phyloP scores from a whole-genome alignment of 2,113 vertebrate genomes.

The Xiphophorus maculatus region DNA sequence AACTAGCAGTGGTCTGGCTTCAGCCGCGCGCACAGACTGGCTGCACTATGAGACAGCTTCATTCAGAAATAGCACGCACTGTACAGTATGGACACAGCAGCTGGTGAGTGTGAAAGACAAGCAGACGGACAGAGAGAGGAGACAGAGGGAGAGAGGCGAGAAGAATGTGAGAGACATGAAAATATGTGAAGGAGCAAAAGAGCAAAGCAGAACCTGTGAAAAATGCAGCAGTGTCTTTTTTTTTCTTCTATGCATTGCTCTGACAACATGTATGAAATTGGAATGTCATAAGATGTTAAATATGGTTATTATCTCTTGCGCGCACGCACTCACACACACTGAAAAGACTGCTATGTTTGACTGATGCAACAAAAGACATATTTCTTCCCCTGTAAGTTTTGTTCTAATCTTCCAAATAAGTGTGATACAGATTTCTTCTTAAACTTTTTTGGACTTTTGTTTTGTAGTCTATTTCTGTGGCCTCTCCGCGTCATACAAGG shows the following conservation, averaged over 20 bases:
- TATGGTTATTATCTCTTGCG: slow-evolving; percentile 76
- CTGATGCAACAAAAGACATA: slow-evolving; percentile 40
- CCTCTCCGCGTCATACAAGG: slow-evolving; percentile 68
- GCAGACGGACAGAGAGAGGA: slow-evolving; percentile 76
- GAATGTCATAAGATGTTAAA: slow-evolving; percentile 77
- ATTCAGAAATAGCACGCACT: slow-evolving; percentile 80
- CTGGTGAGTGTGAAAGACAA: slow-evolving; percentile 79
- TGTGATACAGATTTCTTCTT: slow-evolving; percentile 49
- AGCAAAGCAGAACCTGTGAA: slow-evolving; percentile 80
- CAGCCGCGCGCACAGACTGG: slow-evolving; percentile 62
- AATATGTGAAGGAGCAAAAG: slow-evolving; percentile 71
- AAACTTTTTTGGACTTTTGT: slow-evolving; percentile 62
- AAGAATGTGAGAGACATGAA: slow-evolving; percentile 77
- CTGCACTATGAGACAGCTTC: slow-evolving; percentile 71
- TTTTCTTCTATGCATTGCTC: slow-evolving; percentile 68
- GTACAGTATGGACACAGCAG: slow-evolving; percentile 78
- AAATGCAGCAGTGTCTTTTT: slow-evolving; percentile 74
- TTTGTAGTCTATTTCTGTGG: slow-evolving; percentile 72
- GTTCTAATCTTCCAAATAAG: slow-evolving; percentile 57
- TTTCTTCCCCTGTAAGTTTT: slow-evolving; percentile 40
- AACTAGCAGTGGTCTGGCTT: slow-evolving; percentile 68
- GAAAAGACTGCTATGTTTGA: slow-evolving; percentile 41
- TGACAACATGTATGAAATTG: slow-evolving; percentile 78
- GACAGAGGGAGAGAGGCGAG: slow-evolving; percentile 71
- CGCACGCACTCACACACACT: slow-evolving; percentile 53